phyloP scores from a whole-genome alignment of 2,113 vertebrate genomes.

The Coptodon rendalli region DNA sequence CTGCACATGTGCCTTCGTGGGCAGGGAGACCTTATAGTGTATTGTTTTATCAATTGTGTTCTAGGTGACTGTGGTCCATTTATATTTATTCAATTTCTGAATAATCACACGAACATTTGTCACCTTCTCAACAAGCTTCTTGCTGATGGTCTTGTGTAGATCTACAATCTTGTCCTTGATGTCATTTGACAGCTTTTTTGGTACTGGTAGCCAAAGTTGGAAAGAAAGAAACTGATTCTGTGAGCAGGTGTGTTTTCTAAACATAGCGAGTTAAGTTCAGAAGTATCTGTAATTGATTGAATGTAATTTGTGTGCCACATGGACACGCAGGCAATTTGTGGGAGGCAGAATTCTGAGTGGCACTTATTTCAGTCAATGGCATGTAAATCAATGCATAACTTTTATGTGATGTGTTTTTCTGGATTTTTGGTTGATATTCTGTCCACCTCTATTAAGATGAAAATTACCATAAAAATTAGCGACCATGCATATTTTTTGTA shows the following conservation, averaged over 20 bases:
- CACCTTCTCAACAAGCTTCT: neutral
- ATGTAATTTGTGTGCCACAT: neutral
- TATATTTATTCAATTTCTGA: neutral
- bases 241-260: neutral
- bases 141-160: neutral
- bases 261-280: neutral
- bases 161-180: neutral
- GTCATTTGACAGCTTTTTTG: neutral
- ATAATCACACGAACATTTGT: neutral
- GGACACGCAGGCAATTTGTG: neutral
- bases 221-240: neutral
- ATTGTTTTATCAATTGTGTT: neutral
- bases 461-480: neutral
- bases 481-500: neutral
- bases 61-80: neutral
- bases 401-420: neutral
- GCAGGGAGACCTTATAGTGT: neutral
- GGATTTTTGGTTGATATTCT: neutral
- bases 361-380: neutral
- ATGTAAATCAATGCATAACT: neutral
- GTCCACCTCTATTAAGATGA: neutral
- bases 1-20: neutral
- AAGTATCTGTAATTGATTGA: neutral
- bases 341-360: neutral
- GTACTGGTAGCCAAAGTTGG: neutral